Evolutionary conservation across 2,888 invertebrate species (phyloP).

Genomic region (Drosophila multiciliata): DNA sequence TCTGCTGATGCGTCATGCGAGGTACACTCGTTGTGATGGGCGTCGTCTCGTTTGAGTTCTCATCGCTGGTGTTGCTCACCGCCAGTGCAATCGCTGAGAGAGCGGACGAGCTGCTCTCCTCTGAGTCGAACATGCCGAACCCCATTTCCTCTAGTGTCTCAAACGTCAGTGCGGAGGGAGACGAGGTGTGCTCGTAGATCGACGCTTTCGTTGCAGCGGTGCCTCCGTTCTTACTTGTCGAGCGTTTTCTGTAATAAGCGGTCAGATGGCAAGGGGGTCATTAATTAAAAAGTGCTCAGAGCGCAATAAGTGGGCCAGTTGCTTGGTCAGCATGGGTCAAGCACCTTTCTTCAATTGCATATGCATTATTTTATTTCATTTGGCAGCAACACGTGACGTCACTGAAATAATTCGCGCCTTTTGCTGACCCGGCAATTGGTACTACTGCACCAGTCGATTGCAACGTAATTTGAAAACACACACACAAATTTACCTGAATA

Average conservation of each 20-base stretch:
- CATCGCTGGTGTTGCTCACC: slow-evolving; percentile 76
- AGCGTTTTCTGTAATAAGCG: slow-evolving; percentile 76
- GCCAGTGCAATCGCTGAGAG: slow-evolving; percentile 76
- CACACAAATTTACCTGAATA: slow-evolving; percentile 74
- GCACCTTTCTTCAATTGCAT: slow-evolving; percentile 63
- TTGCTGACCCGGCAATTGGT: slow-evolving; percentile 32
- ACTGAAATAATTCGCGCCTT: slow-evolving; percentile 59
- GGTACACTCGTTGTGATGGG: slow-evolving; percentile 73
- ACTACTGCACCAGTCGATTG: background rate
- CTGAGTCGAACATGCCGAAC: slow-evolving; percentile 87
- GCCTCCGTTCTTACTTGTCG: slow-evolving; percentile 58
- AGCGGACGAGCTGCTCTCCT: slow-evolving; percentile 84
- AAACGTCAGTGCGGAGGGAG: slow-evolving; percentile 65
- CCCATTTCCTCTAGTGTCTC: slow-evolving; percentile 86
- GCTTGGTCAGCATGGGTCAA: slow-evolving; percentile 71
- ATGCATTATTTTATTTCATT: slow-evolving; percentile 44
- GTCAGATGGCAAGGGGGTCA: background rate
- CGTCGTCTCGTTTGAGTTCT: slow-evolving; percentile 83
- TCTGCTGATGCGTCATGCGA: slow-evolving; percentile 75
- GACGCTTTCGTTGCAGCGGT: slow-evolving; percentile 65
- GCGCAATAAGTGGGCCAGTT: slow-evolving; percentile 27
- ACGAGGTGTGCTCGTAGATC: slow-evolving; percentile 68
- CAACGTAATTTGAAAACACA: background rate
- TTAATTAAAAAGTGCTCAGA: slow-evolving; percentile 43
- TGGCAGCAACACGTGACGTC: slow-evolving; percentile 53